Conservation (phyloP, 2,797 vertebrate species). For the Arctocebus calabarensis region DNA sequence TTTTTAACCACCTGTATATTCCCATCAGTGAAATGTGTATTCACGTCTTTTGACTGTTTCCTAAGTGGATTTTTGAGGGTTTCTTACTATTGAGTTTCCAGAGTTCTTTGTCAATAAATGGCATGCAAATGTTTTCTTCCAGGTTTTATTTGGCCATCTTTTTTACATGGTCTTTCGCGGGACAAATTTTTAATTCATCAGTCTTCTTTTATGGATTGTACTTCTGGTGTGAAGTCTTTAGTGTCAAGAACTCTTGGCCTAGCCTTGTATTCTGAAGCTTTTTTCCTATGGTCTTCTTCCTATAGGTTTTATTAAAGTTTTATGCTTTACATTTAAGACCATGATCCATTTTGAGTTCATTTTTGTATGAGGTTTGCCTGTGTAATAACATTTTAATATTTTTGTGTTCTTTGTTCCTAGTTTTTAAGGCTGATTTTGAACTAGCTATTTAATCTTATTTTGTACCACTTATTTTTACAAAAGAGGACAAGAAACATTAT, state of each 20-base stretch:
- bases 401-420: background rate
- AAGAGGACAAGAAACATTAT: background rate
- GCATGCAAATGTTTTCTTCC: background rate
- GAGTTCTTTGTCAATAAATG: background rate
- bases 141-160: background rate
- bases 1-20: background rate
- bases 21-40: background rate
- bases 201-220: background rate
- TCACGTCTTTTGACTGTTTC: background rate
- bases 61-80: background rate
- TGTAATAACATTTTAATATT: background rate
- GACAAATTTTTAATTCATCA: background rate
- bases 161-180: background rate
- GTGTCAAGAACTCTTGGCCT: background rate
- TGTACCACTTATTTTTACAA: background rate
- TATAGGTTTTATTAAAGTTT: background rate
- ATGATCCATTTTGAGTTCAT: background rate
- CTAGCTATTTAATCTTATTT: background rate
- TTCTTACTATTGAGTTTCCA: background rate
- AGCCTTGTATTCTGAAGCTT: background rate
- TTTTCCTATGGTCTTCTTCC: background rate
- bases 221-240: background rate
- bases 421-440: background rate
- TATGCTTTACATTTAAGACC: background rate
- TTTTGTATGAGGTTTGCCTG: background rate